phyloP scores from a whole-genome alignment of 1,140 invertebrate species.

The Acyrthosiphon pisum region DNA sequence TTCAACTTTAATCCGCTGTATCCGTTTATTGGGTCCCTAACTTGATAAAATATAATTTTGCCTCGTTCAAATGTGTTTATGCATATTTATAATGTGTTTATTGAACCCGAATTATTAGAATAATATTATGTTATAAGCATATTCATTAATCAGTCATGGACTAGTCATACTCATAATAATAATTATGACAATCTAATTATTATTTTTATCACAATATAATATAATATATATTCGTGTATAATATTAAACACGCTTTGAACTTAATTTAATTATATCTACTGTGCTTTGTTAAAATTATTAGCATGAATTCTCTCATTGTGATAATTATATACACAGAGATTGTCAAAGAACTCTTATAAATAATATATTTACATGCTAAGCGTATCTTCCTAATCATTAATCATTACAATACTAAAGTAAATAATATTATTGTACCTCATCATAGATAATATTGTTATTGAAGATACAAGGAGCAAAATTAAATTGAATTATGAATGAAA shows the following conservation, averaged over 20 bases:
- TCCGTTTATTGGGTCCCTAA: neutral
- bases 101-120: neutral
- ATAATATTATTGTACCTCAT: neutral
- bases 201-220: neutral
- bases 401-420: neutral
- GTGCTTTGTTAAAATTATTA: neutral
- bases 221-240: neutral
- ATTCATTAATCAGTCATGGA: neutral
- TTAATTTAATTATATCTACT: neutral
- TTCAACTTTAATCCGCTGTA: neutral
- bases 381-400: neutral
- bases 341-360: neutral
- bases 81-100: neutral
- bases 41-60: neutral
- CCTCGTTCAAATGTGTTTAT: neutral
- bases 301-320: neutral
- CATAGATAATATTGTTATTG: neutral
- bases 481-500: neutral
- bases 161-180: neutral
- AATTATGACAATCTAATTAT: neutral
- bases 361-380: conserved; percentile 8
- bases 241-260: neutral
- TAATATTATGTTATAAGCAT: neutral
- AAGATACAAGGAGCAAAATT: neutral
- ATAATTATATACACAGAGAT: neutral